A percentile compares a stretch with the other conserved stretches of the same genome.
Conservation (phyloP, 2,888 invertebrate genomes). For the Clepsis dumicolana region DNA sequence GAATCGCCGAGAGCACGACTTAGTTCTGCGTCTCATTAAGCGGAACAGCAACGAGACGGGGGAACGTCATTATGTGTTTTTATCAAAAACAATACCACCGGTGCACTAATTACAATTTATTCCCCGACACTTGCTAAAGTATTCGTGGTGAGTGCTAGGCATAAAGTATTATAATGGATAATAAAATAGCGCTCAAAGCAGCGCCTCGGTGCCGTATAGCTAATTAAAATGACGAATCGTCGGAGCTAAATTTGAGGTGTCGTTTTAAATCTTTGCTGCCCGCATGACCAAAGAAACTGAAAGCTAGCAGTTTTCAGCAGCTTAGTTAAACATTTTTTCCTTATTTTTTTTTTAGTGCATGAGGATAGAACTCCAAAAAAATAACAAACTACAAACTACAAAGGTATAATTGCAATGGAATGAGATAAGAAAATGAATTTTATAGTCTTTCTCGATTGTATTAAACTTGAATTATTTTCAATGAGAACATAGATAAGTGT, state of each 20-base stretch:
- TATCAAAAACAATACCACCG: conserved; percentile 37
- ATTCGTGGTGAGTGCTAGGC: conserved; percentile 16
- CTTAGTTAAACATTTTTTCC: not conserved
- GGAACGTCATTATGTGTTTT: conserved; percentile 37
- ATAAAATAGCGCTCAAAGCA: conserved; percentile 19
- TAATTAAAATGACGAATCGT: conserved; percentile 20
- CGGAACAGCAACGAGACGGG: conserved; percentile 42
- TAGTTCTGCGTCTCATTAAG: conserved; percentile 66
- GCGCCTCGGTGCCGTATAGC: not conserved
- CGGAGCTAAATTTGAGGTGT: not conserved
- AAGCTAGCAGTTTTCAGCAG: not conserved
- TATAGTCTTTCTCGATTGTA: not conserved
- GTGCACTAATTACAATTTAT: conserved; percentile 39
- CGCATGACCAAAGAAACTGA: not conserved
- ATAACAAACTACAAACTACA: not conserved
- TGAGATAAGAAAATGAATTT: not conserved
- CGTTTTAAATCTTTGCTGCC: not conserved
- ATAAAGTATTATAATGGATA: conserved; percentile 34
- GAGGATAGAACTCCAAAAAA: not conserved
- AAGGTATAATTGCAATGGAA: not conserved
- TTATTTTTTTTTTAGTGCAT: not conserved
- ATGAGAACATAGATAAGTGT: not conserved
- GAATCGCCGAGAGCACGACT: conserved; percentile 58
- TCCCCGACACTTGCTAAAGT: conserved; percentile 24
- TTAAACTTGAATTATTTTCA: not conserved